These are phyloP conservation scores for Calephelis virginiensis DNA, from an alignment of 1,140 invertebrate genomes.

Conservation along the genomic window DNA sequence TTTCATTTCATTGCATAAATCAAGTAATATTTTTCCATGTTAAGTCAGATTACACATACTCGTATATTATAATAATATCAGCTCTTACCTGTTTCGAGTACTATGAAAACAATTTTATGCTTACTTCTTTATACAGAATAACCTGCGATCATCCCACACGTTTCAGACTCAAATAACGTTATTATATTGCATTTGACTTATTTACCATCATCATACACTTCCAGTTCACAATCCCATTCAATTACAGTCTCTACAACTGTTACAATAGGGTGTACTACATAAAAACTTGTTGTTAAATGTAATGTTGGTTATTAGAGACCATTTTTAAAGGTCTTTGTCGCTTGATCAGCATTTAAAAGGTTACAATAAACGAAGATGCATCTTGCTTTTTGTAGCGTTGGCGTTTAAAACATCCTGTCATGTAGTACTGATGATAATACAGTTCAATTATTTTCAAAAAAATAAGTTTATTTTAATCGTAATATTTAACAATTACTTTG, in stretches of 20 bases:
- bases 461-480: not conserved
- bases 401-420: constrained; percentile 42
- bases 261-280: constrained; percentile 22
- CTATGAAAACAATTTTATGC: constrained; percentile 62
- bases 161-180: constrained; percentile 67
- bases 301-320: constrained; percentile 51
- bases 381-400: constrained; percentile 42
- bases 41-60: not conserved
- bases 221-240: constrained; percentile 13
- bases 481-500: too few species aligned
- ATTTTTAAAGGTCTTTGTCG: constrained; percentile 69
- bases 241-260: constrained; percentile 30
- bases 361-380: constrained; percentile 53
- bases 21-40: not conserved
- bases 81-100: constrained; percentile 40
- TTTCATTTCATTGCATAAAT: too few species aligned
- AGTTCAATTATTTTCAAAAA: constrained; percentile 21
- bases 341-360: constrained; percentile 58
- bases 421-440: constrained; percentile 34
- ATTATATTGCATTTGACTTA: constrained; percentile 51
- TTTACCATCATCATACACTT: constrained; percentile 21
- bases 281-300: constrained; percentile 23
- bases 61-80: constrained; percentile 8
- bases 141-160: constrained; percentile 67
- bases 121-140: constrained; percentile 62